Evolutionary conservation across 1,140 invertebrate species (phyloP), one percentile per base, ranked within the genome.

Genomic region (Campodea augens): DNA sequence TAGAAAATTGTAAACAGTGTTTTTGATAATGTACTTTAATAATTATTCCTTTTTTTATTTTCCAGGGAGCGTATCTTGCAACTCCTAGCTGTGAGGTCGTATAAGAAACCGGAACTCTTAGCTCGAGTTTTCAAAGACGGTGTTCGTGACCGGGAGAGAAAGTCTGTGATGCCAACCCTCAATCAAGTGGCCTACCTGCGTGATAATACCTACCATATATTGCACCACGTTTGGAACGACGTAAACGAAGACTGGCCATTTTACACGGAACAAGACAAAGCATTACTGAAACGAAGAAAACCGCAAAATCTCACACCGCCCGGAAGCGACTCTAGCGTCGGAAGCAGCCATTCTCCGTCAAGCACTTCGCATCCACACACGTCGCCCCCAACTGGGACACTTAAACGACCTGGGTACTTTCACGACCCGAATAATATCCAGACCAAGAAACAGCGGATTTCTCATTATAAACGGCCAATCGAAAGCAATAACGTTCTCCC

Each of bases 191-290:
- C 83, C 44, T 66, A 62, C 37, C 67, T 85, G 57, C 79, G 81
- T 57, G 84, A 91, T 61, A 92, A 92, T 65, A 77, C 75, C 50
- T 93, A 86, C 64, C 76, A 84, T 55, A 68, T 96, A 57, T 72
- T 78, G 41, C 77, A 81, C 54, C 73, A 81, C 55, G 68, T 85
- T 49, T 93, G 87, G 84, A 86, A 84, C 59, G 87, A 93, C 57
- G 86, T 96, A 39, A 77, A 83, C 54, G 81, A 87, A 55, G 86
- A 93, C 58, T 96, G 89, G 89, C 81, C 84, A 29, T 91, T 81
- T 66, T 95, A 90, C 57, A 76, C 78, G 24, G 85, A 90, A 48
- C 77, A 86, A 54, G 89, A 96, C 57, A 73, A 73, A 60, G 75
- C 85, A 55, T 74, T 82, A 56, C 65, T 92, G 49, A 90, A 87